These are phyloP conservation scores for Solenodon paradoxus DNA, from an alignment of 2,113 vertebrate genomes.

Conservation along the genomic window DNA sequence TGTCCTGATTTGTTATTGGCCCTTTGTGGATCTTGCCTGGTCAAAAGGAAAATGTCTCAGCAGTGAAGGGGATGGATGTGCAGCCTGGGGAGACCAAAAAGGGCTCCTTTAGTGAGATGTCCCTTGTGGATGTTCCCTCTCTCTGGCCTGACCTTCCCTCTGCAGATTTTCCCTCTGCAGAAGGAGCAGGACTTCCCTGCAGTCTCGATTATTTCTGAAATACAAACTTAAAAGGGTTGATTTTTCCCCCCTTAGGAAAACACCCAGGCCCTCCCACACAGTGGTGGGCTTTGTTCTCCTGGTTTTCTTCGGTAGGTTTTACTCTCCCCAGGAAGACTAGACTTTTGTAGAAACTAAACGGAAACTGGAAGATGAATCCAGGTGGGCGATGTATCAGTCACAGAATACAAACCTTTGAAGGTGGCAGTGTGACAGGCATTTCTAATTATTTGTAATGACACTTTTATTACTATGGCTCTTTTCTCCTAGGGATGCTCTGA, in stretches of 20 bases:
- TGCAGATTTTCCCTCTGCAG: not conserved
- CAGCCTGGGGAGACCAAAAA: accelerated
- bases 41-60: not conserved
- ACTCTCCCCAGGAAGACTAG: not conserved
- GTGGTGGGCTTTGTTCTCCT: not conserved
- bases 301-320: not conserved
- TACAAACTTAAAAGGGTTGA: not conserved
- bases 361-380: not conserved
- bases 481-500: constrained; percentile 8
- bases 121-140: not conserved
- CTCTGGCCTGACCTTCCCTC: not conserved
- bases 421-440: not conserved
- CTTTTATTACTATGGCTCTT: not conserved
- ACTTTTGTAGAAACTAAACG: constrained; percentile 25
- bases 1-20: not conserved
- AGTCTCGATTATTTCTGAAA: constrained; percentile 49
- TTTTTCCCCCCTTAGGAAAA: not conserved
- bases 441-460: constrained; percentile 54
- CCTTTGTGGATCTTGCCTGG: not conserved
- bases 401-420: not conserved
- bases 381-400: not conserved
- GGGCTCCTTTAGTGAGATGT: not conserved
- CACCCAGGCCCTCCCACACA: not conserved
- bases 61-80: not conserved
- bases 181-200: not conserved